Conservation (phyloP, 2,797 vertebrate genomes). For the Dipus sagitta region DNA sequence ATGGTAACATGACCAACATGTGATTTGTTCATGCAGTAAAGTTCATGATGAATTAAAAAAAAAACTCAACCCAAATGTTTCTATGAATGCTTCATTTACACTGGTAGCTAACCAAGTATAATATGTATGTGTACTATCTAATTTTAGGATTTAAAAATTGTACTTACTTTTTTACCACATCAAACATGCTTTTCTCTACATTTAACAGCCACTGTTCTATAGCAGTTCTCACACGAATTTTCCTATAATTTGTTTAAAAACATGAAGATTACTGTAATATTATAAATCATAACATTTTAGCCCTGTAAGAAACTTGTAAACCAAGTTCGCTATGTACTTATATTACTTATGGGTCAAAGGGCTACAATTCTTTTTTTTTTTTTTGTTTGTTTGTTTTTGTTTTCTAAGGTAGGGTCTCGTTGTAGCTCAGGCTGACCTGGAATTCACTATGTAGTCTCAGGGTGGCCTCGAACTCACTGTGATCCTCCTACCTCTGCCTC, state of each 20-base stretch:
- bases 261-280: conserved; percentile 26
- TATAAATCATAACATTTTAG: neutral
- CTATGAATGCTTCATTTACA: neutral
- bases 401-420: too few species aligned
- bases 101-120: neutral
- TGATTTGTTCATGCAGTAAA: too few species aligned
- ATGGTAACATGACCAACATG: too few species aligned
- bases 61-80: conserved; percentile 1
- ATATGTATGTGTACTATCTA: neutral
- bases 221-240: conserved; percentile 84
- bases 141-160: neutral
- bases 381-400: too few species aligned
- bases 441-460: too few species aligned
- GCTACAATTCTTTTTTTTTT: neutral
- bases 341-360: neutral
- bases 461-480: too few species aligned
- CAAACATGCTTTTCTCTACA: conserved; percentile 87
- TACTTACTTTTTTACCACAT: conserved; percentile 86
- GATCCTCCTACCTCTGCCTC: too few species aligned
- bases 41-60: neutral
- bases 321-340: neutral
- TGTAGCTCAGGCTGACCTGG: too few species aligned
- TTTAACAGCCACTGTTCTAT: conserved; percentile 88
- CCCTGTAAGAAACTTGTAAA: neutral
- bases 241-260: conserved; percentile 79